Conservation (phyloP, 2,797 vertebrate species). For the Phalanger gymnotis region DNA sequence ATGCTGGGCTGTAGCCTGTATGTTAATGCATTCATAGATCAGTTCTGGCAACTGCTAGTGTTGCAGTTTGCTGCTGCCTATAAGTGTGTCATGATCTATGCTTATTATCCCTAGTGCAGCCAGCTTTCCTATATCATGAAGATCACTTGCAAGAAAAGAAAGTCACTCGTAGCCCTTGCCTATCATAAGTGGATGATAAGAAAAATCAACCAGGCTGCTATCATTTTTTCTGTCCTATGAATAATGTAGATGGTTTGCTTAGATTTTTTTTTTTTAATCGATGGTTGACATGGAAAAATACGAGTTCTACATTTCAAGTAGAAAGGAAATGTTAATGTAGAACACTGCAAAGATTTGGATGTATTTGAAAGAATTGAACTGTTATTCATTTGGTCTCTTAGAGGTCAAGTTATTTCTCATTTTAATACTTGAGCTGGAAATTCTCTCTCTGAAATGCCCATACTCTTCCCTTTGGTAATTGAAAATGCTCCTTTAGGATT, state of each 20-base stretch:
- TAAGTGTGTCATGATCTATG: slow-evolving; percentile 56
- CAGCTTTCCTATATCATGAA: slow-evolving; percentile 68
- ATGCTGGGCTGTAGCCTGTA: neutral
- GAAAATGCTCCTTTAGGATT: neutral
- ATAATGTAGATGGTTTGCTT: slow-evolving; percentile 55
- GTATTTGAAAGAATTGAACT: slow-evolving; percentile 43
- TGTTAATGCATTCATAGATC: slow-evolving; percentile 30
- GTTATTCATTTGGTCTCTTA: neutral
- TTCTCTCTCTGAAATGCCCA: slow-evolving; percentile 45
- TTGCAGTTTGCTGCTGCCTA: slow-evolving; percentile 57
- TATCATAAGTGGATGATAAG: slow-evolving; percentile 64
- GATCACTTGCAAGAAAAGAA: slow-evolving; percentile 67
- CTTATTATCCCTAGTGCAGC: slow-evolving; percentile 37
- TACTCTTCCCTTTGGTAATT: neutral
- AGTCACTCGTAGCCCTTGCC: slow-evolving; percentile 48
- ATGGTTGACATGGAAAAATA: slow-evolving; percentile 45
- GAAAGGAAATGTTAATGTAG: slow-evolving; percentile 53
- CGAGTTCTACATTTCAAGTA: slow-evolving; percentile 20
- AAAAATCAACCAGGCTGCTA: slow-evolving; percentile 22
- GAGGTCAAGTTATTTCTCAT: neutral
- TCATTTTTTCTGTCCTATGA: slow-evolving; percentile 72
- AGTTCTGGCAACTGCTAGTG: slow-evolving; percentile 61
- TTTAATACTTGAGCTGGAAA: neutral
- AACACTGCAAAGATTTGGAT: slow-evolving; percentile 17
- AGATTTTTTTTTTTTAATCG: slow-evolving; percentile 61